Base-by-base conservation (phyloP, 1,140 invertebrate species). In the Frieseomelitta varia region DNA sequence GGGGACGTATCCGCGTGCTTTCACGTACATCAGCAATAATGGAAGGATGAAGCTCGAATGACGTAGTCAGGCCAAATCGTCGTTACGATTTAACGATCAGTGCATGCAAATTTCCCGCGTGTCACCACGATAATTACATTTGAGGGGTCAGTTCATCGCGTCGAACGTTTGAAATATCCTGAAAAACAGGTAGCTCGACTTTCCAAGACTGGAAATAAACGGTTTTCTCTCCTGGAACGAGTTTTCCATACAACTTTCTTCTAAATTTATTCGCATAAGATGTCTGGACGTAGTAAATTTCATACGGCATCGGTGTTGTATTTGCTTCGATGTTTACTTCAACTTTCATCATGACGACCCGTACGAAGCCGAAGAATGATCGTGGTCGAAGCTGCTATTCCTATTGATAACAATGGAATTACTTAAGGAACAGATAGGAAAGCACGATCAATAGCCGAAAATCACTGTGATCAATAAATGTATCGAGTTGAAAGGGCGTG, bases 151-250 rank as follows among this genome's bases (percentile, higher is more conserved):
- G n/a, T 8, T 14, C 17, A 34, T 47, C 4, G 24, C 30, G 53
- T 51, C n/a, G 11, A 11, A 56, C 53, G 30, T 24, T n/a, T 39
- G 53, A 58, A 68, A 47, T 39, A 82, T 77, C 79, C 67, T 77
- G 79, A 77, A 72, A 82, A 83, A 88, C 87, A 71, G 84, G 86
- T 80, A 79, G 34, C 39, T 39, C 77, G 80, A 86, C 87, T 89
- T 89, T 89, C 88, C 87, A 88, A 83, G 74, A 79, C 76, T 77
- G 72, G 61, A 51, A 47, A 51, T 68, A 53, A 34, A 80, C 79
- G 24, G 65, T 79, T 81, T 68, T 73, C 73, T 79, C 84, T 67
- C 58, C 24, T 63, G 17, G 17, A 85, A 63, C 85, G 73, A 80
- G 80, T 85, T 87, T 85, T 85, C 79, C 68, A 21, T 39, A 39